phyloP scores from a whole-genome alignment of 2,797 vertebrate genomes.

The Phataginus tetradactyla region DNA sequence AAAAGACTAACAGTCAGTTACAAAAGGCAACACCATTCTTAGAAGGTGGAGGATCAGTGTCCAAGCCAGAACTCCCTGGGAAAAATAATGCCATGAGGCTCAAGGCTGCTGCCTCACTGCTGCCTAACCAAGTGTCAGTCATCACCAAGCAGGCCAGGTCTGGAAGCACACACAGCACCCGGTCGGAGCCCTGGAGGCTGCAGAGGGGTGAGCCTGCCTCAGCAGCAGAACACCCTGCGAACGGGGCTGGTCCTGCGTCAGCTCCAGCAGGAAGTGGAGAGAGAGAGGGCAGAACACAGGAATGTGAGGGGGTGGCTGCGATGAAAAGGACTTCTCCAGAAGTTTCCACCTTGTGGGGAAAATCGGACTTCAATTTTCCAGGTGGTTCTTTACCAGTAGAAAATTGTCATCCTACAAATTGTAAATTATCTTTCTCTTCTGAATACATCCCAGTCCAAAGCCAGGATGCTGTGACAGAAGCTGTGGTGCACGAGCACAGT shows the following conservation, averaged over 20 bases:
- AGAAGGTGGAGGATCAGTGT: rapidly evolving
- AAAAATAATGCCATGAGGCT: not conserved
- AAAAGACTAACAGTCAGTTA: not conserved
- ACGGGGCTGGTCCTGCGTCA: not conserved
- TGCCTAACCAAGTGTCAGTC: conserved; percentile 63
- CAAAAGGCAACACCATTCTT: not conserved
- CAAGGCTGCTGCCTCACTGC: not conserved
- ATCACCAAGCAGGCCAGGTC: conserved; percentile 71
- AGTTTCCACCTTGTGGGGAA: not conserved
- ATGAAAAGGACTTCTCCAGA: not conserved
- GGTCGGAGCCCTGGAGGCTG: not conserved
- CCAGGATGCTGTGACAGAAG: not conserved
- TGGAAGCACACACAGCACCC: not conserved
- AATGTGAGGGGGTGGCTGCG: not conserved
- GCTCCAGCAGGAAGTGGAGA: not conserved
- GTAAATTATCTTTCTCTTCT: conserved; percentile 36
- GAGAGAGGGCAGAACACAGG: not conserved
- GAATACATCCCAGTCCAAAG: not conserved
- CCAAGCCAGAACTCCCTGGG: rapidly evolving
- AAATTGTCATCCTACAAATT: conserved; percentile 53
- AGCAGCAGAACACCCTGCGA: not conserved
- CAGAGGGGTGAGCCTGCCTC: not conserved
- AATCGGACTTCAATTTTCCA: conserved; percentile 18
- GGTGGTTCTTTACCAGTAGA: not conserved
- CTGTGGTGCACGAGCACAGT: not conserved